Evolutionary conservation across 2,113 vertebrate genomes (phyloP).

Genomic region (Dasypus novemcinctus): DNA sequence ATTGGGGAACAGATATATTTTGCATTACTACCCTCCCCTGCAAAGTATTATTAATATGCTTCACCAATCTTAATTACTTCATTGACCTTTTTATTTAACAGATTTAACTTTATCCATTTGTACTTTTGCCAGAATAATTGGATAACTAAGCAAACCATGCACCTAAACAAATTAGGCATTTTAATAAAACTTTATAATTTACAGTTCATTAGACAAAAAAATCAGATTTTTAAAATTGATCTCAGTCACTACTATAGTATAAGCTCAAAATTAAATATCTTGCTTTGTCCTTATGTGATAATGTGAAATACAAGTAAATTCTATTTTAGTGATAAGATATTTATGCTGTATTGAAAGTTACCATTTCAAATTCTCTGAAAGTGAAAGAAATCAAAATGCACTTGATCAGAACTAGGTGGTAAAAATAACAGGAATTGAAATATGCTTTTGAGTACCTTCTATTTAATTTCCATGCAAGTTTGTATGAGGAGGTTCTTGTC

Average conservation of each 20-base stretch:
- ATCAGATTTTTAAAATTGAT: conserved; percentile 79
- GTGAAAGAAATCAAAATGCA: neutral
- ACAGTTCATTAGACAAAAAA: conserved; percentile 83
- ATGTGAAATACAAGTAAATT: neutral
- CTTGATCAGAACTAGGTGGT: neutral
- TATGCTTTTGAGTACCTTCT: neutral
- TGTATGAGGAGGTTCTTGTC: neutral
- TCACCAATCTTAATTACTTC: conserved; percentile 85
- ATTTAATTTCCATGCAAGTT: neutral
- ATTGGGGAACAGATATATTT: conserved; percentile 76
- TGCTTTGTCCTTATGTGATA: conserved; percentile 36
- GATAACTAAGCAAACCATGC: conserved; percentile 83
- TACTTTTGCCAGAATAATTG: conserved; percentile 85
- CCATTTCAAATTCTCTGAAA: neutral
- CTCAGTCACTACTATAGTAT: conserved; percentile 65
- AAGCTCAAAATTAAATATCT: conserved; percentile 68
- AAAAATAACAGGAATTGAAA: neutral
- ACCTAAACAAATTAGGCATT: conserved; percentile 85
- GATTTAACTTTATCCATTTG: conserved; percentile 80
- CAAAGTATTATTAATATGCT: conserved; percentile 85
- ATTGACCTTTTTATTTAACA: conserved; percentile 84
- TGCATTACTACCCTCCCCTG: conserved; percentile 58
- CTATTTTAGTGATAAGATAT: neutral
- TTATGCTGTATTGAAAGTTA: neutral
- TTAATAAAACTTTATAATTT: conserved; percentile 84